Evolutionary conservation across 2,888 invertebrate genomes (phyloP).

Genomic region (Epirrhoe alternata): DNA sequence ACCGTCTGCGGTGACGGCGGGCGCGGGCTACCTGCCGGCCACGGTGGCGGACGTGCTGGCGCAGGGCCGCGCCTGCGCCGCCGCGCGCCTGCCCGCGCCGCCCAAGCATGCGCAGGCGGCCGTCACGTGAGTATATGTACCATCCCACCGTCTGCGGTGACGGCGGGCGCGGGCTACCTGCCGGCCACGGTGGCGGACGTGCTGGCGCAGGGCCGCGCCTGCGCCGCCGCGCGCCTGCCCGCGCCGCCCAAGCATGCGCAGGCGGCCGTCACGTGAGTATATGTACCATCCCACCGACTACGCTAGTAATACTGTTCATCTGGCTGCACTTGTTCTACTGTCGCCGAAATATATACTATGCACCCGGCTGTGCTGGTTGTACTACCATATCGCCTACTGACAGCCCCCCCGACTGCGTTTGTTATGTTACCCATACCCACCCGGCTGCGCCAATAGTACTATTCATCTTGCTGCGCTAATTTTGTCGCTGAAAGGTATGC

Average conservation of each 20-base stretch:
- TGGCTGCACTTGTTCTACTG: too few relatives aligned
- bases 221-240: constrained; percentile 96
- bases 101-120: constrained; percentile 95
- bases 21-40: constrained; percentile 94
- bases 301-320: too few relatives aligned
- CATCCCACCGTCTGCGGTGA: constrained; percentile 87
- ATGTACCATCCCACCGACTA: too few relatives aligned
- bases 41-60: constrained; percentile 97
- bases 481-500: too few relatives aligned
- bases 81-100: constrained; percentile 94
- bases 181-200: constrained; percentile 97
- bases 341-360: too few relatives aligned
- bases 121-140: constrained; percentile 90
- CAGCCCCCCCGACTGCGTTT: too few relatives aligned
- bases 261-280: constrained; percentile 93
- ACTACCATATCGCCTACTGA: too few relatives aligned
- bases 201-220: constrained; percentile 97
- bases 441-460: too few relatives aligned
- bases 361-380: too few relatives aligned
- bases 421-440: too few relatives aligned
- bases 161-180: constrained; percentile 92
- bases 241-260: constrained; percentile 93
- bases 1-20: constrained; percentile 90
- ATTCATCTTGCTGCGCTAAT: too few relatives aligned
- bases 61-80: constrained; percentile 98